Evolutionary conservation across 2,797 vertebrate genomes (phyloP), one percentile per base, ranked within the genome.

Genomic region (Bucorvus abyssinicus): DNA sequence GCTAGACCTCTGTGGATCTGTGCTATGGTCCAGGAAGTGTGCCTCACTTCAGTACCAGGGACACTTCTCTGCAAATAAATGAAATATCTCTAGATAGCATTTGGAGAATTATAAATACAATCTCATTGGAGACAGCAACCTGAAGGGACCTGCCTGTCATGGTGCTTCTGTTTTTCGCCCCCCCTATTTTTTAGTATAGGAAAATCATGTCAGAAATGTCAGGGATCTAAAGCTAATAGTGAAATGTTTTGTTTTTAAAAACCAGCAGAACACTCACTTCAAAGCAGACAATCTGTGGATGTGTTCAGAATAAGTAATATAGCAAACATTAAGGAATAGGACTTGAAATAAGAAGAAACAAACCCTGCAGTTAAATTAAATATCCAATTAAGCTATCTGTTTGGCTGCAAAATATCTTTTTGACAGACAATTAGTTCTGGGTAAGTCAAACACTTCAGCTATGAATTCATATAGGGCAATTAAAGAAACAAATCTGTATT

Each of bases 371-470:
- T 97, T 98, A 96, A 97, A 96, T 97, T 96, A 97, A 96, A 97
- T 97, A 95, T 96, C 88, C 94, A 97, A 97, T 97, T 98, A 97
- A 97, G 96, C 52, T 87, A 97, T 98, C 97, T 97, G 74, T 94
- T 97, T 97, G 91, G 64, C 95, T 98, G 97, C 95, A 96, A 93
- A 97, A 52, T 95, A 96, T 95, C 90, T 93, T 96, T 93, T 96
- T 97, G 97, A 97, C 96, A 97, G 97, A 97, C 90, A 95, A 88
- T 97, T 97, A 96, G 95, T 98, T 97, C 95, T 97, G 90, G 96
- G 96, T 90, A 97, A 97, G 96, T 97, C 96, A 97, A 93, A 96
- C 84, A 92, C 91, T 97, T 95, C 94, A 93, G 87, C 89, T 94
- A 50, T 89, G 92, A 64, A 82, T 97, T 97, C 95, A 96, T 94